Percentiles rank a stretch among this genome's conserved stretches.
phyloP scores from a whole-genome alignment of 2,888 invertebrate species.

The Matsumyia berberina region DNA sequence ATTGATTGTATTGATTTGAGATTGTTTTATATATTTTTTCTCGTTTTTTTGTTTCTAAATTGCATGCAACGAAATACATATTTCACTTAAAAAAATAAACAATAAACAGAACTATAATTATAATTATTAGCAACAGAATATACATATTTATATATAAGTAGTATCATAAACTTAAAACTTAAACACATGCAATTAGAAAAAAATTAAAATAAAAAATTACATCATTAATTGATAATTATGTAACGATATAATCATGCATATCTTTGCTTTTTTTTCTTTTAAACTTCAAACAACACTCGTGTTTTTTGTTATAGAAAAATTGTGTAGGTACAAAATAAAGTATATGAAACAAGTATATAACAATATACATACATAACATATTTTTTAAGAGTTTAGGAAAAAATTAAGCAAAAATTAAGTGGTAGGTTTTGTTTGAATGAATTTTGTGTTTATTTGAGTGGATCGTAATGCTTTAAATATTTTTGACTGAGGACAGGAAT shows the following conservation, averaged over 20 bases:
- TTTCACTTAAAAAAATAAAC: constrained; percentile 11
- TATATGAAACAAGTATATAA: constrained; percentile 22
- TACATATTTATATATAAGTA: constrained; percentile 34
- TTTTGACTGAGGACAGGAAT: too few species aligned
- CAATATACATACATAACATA: not conserved
- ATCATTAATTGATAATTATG: not conserved
- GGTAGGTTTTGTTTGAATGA: too few species aligned
- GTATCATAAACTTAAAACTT: constrained; percentile 45
- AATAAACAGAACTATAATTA: constrained; percentile 27
- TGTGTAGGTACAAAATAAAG: not conserved
- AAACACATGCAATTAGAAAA: constrained; percentile 67
- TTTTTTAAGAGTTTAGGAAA: not conserved
- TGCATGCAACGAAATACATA: constrained; percentile 63
- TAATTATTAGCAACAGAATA: constrained; percentile 47
- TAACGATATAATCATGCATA: constrained; percentile 31
- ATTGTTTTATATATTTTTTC: constrained; percentile 29
- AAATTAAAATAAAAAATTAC: constrained; percentile 10
- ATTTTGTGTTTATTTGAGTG: too few species aligned
- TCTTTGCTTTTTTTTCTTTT: constrained; percentile 12
- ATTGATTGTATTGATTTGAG: constrained; percentile 57
- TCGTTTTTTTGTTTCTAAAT: constrained; percentile 29
- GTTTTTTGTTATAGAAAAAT: not conserved
- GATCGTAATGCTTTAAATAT: too few species aligned
- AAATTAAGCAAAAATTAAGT: not conserved
- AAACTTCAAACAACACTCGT: not conserved